Evolutionary conservation across 1,140 invertebrate genomes (phyloP).

Genomic region (Lanistes nyassanus): DNA sequence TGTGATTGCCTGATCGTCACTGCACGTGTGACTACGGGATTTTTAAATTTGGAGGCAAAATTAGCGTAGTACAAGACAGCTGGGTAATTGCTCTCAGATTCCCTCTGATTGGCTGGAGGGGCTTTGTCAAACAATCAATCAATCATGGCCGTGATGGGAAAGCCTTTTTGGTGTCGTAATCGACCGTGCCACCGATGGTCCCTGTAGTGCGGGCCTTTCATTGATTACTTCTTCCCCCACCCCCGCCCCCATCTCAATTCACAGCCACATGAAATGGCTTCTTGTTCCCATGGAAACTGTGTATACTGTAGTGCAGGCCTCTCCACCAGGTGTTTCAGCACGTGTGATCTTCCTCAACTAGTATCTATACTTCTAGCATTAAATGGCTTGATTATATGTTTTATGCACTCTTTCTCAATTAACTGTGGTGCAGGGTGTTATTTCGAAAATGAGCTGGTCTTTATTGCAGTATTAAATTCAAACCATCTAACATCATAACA

Average conservation of each 20-base stretch:
- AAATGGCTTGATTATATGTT: too few relatives aligned
- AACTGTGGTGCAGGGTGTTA: too few relatives aligned
- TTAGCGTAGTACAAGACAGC: slow-evolving; percentile 47
- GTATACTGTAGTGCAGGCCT: slow-evolving; percentile 20
- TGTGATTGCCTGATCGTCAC: neutral
- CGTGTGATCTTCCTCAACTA: too few relatives aligned
- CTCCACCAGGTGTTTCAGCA: too few relatives aligned
- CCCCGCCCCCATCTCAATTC: neutral
- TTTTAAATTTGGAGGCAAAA: slow-evolving; percentile 67
- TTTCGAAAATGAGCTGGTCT: too few relatives aligned
- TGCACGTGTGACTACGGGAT: slow-evolving; percentile 22
- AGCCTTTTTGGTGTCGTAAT: slow-evolving; percentile 12
- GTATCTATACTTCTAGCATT: too few relatives aligned
- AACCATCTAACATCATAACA: too few relatives aligned
- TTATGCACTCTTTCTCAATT: too few relatives aligned
- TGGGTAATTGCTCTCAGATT: slow-evolving; percentile 39
- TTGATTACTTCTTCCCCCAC: slow-evolving; percentile 25
- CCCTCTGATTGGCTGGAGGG: slow-evolving; percentile 56
- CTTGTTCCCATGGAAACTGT: slow-evolving; percentile 23
- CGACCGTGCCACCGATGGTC: slow-evolving; percentile 6
- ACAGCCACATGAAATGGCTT: slow-evolving; percentile 5
- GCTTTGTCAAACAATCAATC: slow-evolving; percentile 57
- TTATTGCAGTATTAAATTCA: too few relatives aligned
- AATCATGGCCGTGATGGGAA: slow-evolving; percentile 46
- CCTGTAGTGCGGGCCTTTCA: slow-evolving; percentile 9